phyloP scores from a whole-genome alignment of 1,140 invertebrate species.

The Drosophila chauvacae region DNA sequence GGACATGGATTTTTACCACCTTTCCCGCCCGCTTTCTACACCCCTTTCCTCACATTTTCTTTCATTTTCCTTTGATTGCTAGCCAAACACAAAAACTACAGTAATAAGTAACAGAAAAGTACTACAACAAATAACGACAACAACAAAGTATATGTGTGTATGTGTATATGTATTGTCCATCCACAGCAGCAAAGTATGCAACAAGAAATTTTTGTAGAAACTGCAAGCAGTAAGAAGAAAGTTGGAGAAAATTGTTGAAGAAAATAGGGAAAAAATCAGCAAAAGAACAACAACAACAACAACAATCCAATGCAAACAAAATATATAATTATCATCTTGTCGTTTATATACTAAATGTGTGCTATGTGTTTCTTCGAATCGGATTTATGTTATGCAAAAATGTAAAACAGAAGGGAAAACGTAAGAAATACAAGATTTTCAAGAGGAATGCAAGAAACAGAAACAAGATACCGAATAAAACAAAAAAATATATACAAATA shows the following conservation, averaged over 20 bases:
- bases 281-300: conserved; percentile 14
- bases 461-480: conserved; percentile 18
- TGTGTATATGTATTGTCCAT: conserved; percentile 47
- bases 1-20: conserved; percentile 25
- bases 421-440: conserved; percentile 4
- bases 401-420: conserved; percentile 7
- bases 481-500: conserved; percentile 10
- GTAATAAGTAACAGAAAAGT: conserved; percentile 29
- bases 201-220: conserved; percentile 39
- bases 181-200: conserved; percentile 43
- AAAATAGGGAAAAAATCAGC: neutral
- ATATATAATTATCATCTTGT: conserved; percentile 71
- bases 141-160: conserved; percentile 26
- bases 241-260: conserved; percentile 4
- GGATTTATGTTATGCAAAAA: conserved; percentile 51
- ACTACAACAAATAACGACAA: conserved; percentile 11
- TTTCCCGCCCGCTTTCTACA: neutral
- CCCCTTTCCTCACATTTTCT: conserved; percentile 7
- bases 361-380: conserved; percentile 65
- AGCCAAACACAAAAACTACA: conserved; percentile 9
- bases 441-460: conserved; percentile 25
- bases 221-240: conserved; percentile 28
- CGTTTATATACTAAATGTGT: conserved; percentile 72
- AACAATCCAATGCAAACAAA: conserved; percentile 28
- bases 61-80: conserved; percentile 41